Base-by-base conservation (phyloP, 2,888 invertebrate genomes). In the Calephelis perditalis region DNA sequence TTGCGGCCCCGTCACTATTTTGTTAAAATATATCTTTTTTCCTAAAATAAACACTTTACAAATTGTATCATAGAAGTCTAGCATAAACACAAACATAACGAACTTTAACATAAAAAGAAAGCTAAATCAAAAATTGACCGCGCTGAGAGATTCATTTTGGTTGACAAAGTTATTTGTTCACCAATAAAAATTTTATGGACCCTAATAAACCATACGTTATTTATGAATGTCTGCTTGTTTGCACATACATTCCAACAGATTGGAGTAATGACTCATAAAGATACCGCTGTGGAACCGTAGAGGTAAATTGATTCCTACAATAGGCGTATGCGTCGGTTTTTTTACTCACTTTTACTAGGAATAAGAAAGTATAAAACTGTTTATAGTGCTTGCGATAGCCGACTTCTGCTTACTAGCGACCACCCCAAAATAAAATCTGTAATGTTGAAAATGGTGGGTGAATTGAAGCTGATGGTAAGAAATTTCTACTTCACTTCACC, bases 101-200 rank as follows among this genome's bases (percentile, higher is more conserved):
- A 37, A 40, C 40, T 40, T 40, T 7, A 7, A 40, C 40, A 40
- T 7, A 40, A 40, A 40, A 40, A 62, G 3, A 26, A 3, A 26
- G 26, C 58, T 60, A 62, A 62, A 59, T 43, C 56, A 47, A 44
- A 64, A 63, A 64, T 63, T 62, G 57, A 63, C 59, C 54, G 58
- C 56, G 61, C 56, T 52, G 60, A 61, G 59, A 64, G 62, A 61
- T 65, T 55, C 54, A 63, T 62, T 62, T 62, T 62, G 45, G 47
- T 57, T 56, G 62, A 62, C 63, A 65, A 65, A 68, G 57, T 47
- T 66, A 63, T 78, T 72, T 75, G 72, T 75, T 71, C 69, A 73
- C 73, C 73, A 73, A 67, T 67, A 64, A 64, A 72, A 75, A 70
- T 75, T 79, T 79, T 79, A 82, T 77, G 72, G 71, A 59, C 66